Evolutionary conservation across 2,888 invertebrate genomes (phyloP).

Genomic region (Cerceris rybyensis): DNA sequence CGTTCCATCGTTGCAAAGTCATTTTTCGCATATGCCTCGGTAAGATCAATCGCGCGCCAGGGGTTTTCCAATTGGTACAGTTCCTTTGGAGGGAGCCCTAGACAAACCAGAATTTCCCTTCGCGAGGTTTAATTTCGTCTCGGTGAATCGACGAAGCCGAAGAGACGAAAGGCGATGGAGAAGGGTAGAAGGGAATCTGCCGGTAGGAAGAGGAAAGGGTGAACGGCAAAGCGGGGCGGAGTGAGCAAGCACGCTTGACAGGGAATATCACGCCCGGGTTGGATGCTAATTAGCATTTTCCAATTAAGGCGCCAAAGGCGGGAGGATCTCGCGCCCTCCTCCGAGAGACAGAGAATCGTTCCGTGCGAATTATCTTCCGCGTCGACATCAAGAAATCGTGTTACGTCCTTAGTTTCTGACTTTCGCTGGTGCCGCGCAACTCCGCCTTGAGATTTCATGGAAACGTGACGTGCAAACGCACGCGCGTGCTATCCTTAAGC

Average conservation of each 20-base stretch:
- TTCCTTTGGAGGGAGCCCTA: slow-evolving; percentile 36
- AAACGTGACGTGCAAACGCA: slow-evolving; percentile 27
- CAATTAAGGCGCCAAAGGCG: slow-evolving; percentile 73
- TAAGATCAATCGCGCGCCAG: slow-evolving; percentile 35
- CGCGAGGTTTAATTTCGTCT: slow-evolving; percentile 65
- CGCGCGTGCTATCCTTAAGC: background rate
- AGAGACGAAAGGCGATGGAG: background rate
- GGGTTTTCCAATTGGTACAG: slow-evolving; percentile 17
- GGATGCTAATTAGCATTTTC: slow-evolving; percentile 75
- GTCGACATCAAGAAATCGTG: slow-evolving; percentile 64
- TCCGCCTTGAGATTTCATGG: too few relatives aligned
- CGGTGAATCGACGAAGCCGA: slow-evolving; percentile 42
- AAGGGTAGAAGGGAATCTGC: background rate
- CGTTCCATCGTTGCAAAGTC: background rate
- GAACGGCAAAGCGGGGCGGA: slow-evolving; percentile 25
- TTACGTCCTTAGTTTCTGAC: slow-evolving; percentile 58
- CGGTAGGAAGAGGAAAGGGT: background rate
- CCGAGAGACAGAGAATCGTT: slow-evolving; percentile 64
- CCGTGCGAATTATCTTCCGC: slow-evolving; percentile 62
- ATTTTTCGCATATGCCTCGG: background rate
- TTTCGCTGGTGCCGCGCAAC: slow-evolving; percentile 31
- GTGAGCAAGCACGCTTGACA: slow-evolving; percentile 50
- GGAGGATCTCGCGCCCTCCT: slow-evolving; percentile 51
- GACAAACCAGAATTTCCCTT: slow-evolving; percentile 51
- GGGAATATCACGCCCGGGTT: slow-evolving; percentile 69